Evolutionary conservation across 2,113 vertebrate genomes (phyloP).

Genomic region (Maccullochella peelii): DNA sequence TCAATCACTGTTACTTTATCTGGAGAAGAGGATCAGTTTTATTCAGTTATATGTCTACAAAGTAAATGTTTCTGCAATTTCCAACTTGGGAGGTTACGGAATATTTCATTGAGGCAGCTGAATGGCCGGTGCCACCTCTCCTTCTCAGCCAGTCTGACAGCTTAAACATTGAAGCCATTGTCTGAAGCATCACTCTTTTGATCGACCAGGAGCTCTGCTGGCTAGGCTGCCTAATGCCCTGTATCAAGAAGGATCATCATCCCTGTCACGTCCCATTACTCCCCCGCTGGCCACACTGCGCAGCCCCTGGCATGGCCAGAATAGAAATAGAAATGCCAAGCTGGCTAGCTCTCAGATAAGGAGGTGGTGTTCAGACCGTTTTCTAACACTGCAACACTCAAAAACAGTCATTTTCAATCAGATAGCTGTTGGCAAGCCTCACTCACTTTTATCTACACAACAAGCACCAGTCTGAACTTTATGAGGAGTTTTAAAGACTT

Average conservation of each 20-base stretch:
- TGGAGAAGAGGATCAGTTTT: background rate
- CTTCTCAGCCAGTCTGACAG: slow-evolving; percentile 56
- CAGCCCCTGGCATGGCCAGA: slow-evolving; percentile 48
- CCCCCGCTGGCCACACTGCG: slow-evolving; percentile 41
- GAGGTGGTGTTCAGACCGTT: slow-evolving; percentile 31
- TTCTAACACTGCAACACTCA: slow-evolving; percentile 28
- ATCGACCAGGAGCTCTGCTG: slow-evolving; percentile 63
- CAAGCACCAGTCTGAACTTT: slow-evolving; percentile 25
- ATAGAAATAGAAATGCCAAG: slow-evolving; percentile 52
- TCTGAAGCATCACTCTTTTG: slow-evolving; percentile 67
- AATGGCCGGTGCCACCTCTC: slow-evolving; percentile 51
- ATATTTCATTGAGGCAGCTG: slow-evolving; percentile 35
- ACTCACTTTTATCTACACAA: slow-evolving; percentile 34
- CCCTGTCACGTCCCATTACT: slow-evolving; percentile 78
- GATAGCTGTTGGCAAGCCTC: background rate
- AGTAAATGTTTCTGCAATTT: slow-evolving; percentile 37
- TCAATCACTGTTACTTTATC: background rate
- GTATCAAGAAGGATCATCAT: slow-evolving; percentile 73
- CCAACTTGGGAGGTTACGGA: slow-evolving; percentile 22
- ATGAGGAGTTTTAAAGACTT: slow-evolving; percentile 21
- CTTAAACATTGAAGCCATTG: slow-evolving; percentile 74
- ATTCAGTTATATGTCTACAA: background rate
- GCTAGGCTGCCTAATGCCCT: slow-evolving; percentile 75
- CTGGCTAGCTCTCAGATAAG: slow-evolving; percentile 31
- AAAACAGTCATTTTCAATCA: slow-evolving; percentile 38